Evolutionary conservation across 2,888 invertebrate species (phyloP), one percentile per base, ranked within the genome.

Genomic region (Baccha elongata): DNA sequence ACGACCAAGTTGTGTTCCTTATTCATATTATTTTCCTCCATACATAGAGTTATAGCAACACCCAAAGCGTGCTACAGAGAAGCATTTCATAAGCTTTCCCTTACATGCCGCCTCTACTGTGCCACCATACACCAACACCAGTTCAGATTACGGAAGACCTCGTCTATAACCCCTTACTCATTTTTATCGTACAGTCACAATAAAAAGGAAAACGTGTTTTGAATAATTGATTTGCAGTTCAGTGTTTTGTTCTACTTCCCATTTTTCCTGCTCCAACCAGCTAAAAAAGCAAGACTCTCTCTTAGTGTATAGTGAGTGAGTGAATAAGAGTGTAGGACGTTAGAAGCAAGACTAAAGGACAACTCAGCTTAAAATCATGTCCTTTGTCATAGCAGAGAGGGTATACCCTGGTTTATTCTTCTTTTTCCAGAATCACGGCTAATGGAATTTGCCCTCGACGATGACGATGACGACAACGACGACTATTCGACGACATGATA

Each of bases 201-300:
- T 71, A 78, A 73, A 83, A 83, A 68, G 67, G 68, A 55, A 67
- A 78, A 78, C 83, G 78, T 83, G 83, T 64, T 72, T 78, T 78
- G 83, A 83, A 83, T 78, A 83, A 83, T 78, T 78, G 78, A 83
- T 83, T 73, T 67, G 72, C 72, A 78, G 78, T 83, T 73, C 72
- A 76, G 64, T 65, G 71, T 46, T 76, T 81, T 67, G 60, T 71
- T 55, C 75, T 46, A 64, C 37, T 37, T 75, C 48, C 10, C 21
- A 48, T 53, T 29, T 44, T 19, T 29, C 44, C 29, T 44, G 29
- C 29, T 19, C 26, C 4, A 19, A n/a, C 1, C 7, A 13, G 15
- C 17, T 23, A 17, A 23, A 40, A 21, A 23, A 11, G 40, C 23
- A 37, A 78, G 44, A 32, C 52, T 11, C 26, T 11, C 40, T 26